Evolutionary conservation across 1,140 invertebrate genomes (phyloP).

Genomic region (Drosophila miranda): DNA sequence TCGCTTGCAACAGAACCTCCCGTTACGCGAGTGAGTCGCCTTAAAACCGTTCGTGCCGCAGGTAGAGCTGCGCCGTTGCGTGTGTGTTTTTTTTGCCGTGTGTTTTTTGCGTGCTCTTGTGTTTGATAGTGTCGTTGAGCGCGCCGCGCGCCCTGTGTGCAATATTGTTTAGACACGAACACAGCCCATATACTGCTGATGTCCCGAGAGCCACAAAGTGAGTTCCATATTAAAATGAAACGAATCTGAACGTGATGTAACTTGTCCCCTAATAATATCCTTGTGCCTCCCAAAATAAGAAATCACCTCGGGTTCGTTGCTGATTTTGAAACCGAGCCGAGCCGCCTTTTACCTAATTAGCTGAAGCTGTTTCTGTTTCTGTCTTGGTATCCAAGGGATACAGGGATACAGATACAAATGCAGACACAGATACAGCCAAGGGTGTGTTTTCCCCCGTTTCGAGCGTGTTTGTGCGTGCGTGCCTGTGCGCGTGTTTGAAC

Average conservation of each 20-base stretch:
- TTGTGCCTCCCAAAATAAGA: too few species aligned
- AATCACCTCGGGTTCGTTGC: too few species aligned
- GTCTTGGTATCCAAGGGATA: conserved; percentile 22
- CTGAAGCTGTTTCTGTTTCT: conserved; percentile 17
- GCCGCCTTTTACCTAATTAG: conserved; percentile 18
- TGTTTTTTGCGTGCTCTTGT: conserved; percentile 10
- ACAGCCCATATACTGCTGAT: too few species aligned
- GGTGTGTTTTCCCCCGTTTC: conserved; percentile 57
- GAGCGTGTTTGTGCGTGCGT: conserved; percentile 8
- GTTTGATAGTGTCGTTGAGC: not conserved
- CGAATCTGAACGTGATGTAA: too few species aligned
- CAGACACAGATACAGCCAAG: conserved; percentile 23
- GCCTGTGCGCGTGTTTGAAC: conserved; percentile 39
- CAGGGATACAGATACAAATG: conserved; percentile 63
- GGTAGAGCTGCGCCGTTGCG: too few species aligned
- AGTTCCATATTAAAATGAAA: not conserved
- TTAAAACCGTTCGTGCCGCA: too few species aligned
- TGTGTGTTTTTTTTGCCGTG: conserved; percentile 8
- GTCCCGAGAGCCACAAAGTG: not conserved
- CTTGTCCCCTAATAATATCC: too few species aligned
- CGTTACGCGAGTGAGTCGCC: too few species aligned
- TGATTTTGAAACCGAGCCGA: too few species aligned
- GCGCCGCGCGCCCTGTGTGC: too few species aligned
- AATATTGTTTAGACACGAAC: too few species aligned
- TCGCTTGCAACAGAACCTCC: too few species aligned